A percentile compares a stretch with the other conserved stretches of the same genome.
These are phyloP conservation scores for Orussus abietinus DNA, from an alignment of 1,140 invertebrate species.

Conservation along the genomic window DNA sequence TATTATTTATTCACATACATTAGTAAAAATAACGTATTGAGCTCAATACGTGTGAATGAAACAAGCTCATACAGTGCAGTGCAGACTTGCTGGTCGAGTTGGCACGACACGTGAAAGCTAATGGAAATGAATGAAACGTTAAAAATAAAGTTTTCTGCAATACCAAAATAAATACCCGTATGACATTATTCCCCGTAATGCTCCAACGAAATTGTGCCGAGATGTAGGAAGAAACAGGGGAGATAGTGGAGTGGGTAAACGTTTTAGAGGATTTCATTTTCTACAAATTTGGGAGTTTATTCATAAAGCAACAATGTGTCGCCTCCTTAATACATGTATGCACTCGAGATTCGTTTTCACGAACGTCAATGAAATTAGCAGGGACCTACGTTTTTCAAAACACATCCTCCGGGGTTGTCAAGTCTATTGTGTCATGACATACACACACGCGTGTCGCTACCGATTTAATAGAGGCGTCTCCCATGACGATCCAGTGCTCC, in stretches of 20 bases:
- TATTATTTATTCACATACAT: slow-evolving; percentile 10
- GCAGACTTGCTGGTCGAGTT: slow-evolving; percentile 32
- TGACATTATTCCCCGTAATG: background rate
- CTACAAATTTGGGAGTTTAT: slow-evolving; percentile 18
- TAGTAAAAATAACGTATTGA: background rate
- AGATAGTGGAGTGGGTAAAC: too few species aligned
- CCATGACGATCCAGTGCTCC: background rate
- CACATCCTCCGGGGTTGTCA: background rate
- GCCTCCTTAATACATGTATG: slow-evolving; percentile 15
- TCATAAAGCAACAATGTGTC: slow-evolving; percentile 28
- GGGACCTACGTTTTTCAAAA: background rate
- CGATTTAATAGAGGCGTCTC: background rate
- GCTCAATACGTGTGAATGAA: background rate
- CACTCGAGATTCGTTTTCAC: slow-evolving; percentile 13
- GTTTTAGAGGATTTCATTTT: slow-evolving; percentile 5
- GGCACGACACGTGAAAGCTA: slow-evolving; percentile 3
- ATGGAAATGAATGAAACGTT: slow-evolving; percentile 6
- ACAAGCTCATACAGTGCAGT: slow-evolving; percentile 5
- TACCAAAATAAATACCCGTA: slow-evolving; percentile 1
- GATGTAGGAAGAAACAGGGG: too few species aligned
- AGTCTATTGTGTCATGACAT: background rate
- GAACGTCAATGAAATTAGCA: slow-evolving; percentile 18
- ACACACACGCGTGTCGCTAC: background rate
- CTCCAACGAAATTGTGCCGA: slow-evolving; percentile 8
- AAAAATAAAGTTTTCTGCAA: slow-evolving; percentile 11